phyloP scores from a whole-genome alignment of 1,140 invertebrate species.

The Eupristina koningsbergeri region DNA sequence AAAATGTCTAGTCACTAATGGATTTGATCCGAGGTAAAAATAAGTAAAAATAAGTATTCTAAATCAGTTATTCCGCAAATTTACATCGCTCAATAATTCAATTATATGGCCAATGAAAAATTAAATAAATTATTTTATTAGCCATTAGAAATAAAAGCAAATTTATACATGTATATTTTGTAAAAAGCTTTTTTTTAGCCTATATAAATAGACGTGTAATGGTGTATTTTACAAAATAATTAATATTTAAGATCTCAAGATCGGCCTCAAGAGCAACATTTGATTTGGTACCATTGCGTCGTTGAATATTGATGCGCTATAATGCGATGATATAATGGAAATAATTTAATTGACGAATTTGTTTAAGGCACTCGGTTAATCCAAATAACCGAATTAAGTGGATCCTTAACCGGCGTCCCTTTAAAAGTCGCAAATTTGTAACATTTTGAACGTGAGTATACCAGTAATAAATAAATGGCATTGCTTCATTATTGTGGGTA shows the following conservation, averaged over 20 bases:
- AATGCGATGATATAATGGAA: too few species aligned
- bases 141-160: not conserved
- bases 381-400: too few species aligned
- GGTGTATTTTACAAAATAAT: too few species aligned
- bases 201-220: too few species aligned
- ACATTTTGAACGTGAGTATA: constrained; percentile 10
- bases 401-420: not conserved
- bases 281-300: too few species aligned
- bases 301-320: too few species aligned
- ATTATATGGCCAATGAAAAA: not conserved
- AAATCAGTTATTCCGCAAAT: not conserved
- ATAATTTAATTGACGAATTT: too few species aligned
- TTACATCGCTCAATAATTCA: not conserved
- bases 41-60: not conserved
- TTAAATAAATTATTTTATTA: not conserved
- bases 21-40: not conserved
- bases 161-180: not conserved
- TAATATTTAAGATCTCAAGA: too few species aligned
- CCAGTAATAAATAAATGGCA: constrained; percentile 33
- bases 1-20: not conserved
- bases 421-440: constrained; percentile 4
- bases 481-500: constrained; percentile 33
- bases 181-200: too few species aligned
- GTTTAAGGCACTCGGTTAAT: too few species aligned
- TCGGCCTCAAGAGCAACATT: too few species aligned